Base-by-base conservation (phyloP, 2,113 vertebrate species). In the Gyps fulvus region DNA sequence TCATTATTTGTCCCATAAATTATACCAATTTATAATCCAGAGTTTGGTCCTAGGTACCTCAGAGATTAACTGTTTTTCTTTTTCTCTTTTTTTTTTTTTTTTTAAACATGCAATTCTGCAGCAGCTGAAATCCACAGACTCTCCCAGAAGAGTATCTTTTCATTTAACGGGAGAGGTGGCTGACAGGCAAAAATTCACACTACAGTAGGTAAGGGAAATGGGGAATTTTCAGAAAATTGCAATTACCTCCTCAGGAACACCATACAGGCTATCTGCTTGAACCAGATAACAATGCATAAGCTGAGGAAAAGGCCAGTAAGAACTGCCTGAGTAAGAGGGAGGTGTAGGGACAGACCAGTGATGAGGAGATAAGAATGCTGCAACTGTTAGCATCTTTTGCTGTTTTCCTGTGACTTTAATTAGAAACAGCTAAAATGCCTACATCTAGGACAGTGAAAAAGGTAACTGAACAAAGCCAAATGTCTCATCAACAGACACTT, bases 381-480 rank as follows among this genome's bases (percentile, higher is more conserved):
- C 27, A 57, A 93, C 89, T 95, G 70, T 83, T 93, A 72, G 59
- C 82, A 96, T 88, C 91, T 96, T 82, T 50, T 81, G 62, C 71
- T 93, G 29, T 74, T 95, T 85, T 70, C 52, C 81, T 74, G 70
- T 85, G 81, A 91, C 93, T 97, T 97, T 89, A 97, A 97, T 83
- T 94, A 96, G 95, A 97, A 95, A 96, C 63, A 93, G 88, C 47
- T 78, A 80, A 95, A 97, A 94, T 71, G 81, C 59, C 93, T 96
- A 95, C 83, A 89, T 93, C 88, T 95, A 94, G 79, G 93, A 96
- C 62, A 95, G 57, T 71, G 80, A 94, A 97, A 97, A 97, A 97
- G 84, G 82, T 96, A 97, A 96, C 83, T 80, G 77, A 98, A 89
- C 62, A 96, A 98, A 96, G 95, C 83, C 94, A 96, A 96, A 95